phyloP scores from a whole-genome alignment of 2,888 invertebrate genomes.

The Eumacrocentrus americanus region DNA sequence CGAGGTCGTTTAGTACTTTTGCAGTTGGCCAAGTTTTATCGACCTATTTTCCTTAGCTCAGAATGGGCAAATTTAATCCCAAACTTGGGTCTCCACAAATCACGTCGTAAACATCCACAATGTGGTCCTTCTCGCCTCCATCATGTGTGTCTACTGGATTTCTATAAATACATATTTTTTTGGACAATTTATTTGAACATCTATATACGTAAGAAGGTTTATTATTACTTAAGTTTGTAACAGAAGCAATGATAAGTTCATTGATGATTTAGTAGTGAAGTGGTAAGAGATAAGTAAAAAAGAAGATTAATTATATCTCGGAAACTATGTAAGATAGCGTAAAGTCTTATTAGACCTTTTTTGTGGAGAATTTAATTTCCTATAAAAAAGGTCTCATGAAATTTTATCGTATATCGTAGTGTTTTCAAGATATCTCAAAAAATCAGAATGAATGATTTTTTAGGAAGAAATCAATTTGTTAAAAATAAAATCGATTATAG shows the following conservation, averaged over 20 bases:
- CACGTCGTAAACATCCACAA: slow-evolving; percentile 57
- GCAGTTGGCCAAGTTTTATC: slow-evolving; percentile 57
- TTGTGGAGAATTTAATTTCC: no score
- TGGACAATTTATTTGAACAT: not conserved
- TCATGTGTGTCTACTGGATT: slow-evolving; percentile 12
- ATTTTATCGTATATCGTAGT: no score
- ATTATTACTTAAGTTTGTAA: not conserved
- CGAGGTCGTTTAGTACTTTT: slow-evolving; percentile 26
- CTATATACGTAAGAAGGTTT: not conserved
- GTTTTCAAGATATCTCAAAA: no score
- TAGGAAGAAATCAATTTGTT: no score
- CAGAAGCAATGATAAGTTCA: no score
- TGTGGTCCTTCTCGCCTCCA: slow-evolving; percentile 30
- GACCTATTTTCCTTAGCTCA: slow-evolving; percentile 55
- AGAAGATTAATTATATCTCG: no score
- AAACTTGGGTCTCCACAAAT: slow-evolving; percentile 57
- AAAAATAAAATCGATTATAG: no score
- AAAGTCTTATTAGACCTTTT: no score
- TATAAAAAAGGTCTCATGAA: no score
- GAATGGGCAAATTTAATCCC: slow-evolving; percentile 58
- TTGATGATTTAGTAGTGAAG: slow-evolving; percentile 5
- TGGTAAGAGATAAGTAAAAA: no score
- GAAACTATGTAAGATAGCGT: no score
- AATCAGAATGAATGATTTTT: no score
- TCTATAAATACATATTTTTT: not conserved